These are phyloP conservation scores for Trachelus tabidus DNA, from an alignment of 2,888 invertebrate genomes.

Conservation along the genomic window DNA sequence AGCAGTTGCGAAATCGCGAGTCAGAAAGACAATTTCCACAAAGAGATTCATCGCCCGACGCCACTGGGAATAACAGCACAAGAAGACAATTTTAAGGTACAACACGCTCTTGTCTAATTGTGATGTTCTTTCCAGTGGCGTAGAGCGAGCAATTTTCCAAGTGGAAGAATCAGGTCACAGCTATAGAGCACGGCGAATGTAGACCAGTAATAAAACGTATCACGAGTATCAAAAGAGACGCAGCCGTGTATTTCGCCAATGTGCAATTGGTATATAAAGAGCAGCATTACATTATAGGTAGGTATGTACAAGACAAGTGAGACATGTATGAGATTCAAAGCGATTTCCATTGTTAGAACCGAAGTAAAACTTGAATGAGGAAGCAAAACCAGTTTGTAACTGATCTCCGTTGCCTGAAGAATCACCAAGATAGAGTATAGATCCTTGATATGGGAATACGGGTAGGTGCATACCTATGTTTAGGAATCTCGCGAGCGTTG, in stretches of 20 bases:
- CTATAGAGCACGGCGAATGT: neutral
- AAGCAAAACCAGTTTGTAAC: neutral
- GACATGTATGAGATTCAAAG: neutral
- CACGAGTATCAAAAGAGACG: neutral
- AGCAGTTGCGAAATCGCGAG: neutral
- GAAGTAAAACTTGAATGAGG: neutral
- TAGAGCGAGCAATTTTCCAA: neutral
- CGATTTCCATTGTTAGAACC: too few relatives aligned
- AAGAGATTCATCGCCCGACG: neutral
- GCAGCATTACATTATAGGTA: neutral
- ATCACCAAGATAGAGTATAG: neutral
- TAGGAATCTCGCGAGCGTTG: slow-evolving; percentile 43
- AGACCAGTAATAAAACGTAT: neutral
- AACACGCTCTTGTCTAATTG: neutral
- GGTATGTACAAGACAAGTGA: neutral
- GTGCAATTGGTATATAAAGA: neutral
- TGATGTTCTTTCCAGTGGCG: neutral
- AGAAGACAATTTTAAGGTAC: neutral
- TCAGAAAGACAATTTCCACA: too few relatives aligned
- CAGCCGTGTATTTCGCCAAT: neutral
- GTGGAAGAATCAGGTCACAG: neutral
- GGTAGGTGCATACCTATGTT: slow-evolving; percentile 27
- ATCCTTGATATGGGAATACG: neutral
- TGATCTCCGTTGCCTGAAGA: neutral
- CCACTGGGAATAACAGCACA: neutral